phyloP scores from a whole-genome alignment of 2,113 vertebrate genomes.

The Mobula birostris region DNA sequence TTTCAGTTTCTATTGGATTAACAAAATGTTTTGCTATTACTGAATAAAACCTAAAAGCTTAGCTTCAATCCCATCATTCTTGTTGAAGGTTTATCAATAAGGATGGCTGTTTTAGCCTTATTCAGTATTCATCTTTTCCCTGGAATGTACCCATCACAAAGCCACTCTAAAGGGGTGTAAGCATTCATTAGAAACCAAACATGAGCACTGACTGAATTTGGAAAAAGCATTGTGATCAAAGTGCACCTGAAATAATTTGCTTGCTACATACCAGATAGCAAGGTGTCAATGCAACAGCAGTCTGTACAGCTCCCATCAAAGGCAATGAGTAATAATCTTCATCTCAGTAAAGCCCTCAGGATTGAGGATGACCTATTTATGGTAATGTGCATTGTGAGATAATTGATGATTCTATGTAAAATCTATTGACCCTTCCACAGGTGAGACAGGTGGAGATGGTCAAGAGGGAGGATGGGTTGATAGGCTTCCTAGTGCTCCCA shows the following conservation, averaged over 20 bases:
- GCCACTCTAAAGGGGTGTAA: neutral
- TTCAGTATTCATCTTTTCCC: neutral
- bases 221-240: neutral
- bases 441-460: no score
- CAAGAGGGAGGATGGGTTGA: no score
- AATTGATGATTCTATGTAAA: no score
- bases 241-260: neutral
- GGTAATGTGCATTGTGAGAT: no score
- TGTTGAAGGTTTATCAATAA: neutral
- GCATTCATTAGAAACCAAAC: neutral
- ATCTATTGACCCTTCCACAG: no score
- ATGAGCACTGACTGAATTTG: neutral
- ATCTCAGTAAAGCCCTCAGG: no score
- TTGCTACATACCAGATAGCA: neutral
- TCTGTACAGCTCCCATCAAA: neutral
- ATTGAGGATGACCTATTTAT: no score
- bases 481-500: no score
- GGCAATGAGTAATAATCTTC: no score
- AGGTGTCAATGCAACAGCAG: neutral
- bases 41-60: neutral
- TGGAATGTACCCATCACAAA: neutral
- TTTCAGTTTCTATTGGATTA: no score
- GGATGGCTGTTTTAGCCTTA: neutral
- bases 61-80: neutral
- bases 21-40: neutral